phyloP scores from a whole-genome alignment of 2,113 vertebrate species.

The Ochotona princeps region DNA sequence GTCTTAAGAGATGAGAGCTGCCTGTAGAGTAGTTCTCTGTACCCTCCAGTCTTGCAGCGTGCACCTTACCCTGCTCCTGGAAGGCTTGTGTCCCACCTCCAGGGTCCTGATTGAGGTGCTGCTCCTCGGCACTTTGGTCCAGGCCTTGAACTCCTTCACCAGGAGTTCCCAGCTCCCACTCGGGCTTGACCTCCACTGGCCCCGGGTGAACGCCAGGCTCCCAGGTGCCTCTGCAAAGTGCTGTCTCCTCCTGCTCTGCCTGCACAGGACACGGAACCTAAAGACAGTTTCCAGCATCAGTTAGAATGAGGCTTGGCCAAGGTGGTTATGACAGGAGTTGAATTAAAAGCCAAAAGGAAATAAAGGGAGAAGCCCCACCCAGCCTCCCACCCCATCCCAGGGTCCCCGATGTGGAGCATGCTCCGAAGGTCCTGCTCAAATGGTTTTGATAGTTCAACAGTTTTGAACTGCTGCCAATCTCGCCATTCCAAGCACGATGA shows the following conservation, averaged over 20 bases:
- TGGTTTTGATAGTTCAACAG: too few relatives aligned
- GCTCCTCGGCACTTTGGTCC: slow-evolving; percentile 45
- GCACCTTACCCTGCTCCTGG: slow-evolving; percentile 76
- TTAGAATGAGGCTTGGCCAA: slow-evolving; percentile 55
- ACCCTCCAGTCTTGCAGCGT: not conserved
- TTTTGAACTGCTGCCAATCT: too few relatives aligned
- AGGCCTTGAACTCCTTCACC: slow-evolving; percentile 67
- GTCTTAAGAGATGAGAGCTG: not conserved
- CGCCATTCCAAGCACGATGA: too few relatives aligned
- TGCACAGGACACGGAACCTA: slow-evolving; percentile 68
- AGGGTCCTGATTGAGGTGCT: slow-evolving; percentile 53
- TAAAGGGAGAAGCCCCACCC: too few relatives aligned
- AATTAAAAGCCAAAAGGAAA: slow-evolving; percentile 33
- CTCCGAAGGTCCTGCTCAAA: too few relatives aligned
- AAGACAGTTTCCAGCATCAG: slow-evolving; percentile 49
- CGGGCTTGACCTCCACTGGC: slow-evolving; percentile 77
- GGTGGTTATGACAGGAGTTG: not conserved
- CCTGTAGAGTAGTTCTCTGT: not conserved
- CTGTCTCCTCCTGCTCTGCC: slow-evolving; percentile 61
- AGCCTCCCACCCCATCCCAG: too few relatives aligned
- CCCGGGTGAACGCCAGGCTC: slow-evolving; percentile 64
- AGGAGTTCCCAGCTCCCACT: slow-evolving; percentile 67
- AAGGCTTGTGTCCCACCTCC: slow-evolving; percentile 62
- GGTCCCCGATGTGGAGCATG: too few relatives aligned
- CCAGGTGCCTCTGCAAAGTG: slow-evolving; percentile 70